Conservation (phyloP, 2,888 invertebrate species). For the Agrypnus murinus region DNA sequence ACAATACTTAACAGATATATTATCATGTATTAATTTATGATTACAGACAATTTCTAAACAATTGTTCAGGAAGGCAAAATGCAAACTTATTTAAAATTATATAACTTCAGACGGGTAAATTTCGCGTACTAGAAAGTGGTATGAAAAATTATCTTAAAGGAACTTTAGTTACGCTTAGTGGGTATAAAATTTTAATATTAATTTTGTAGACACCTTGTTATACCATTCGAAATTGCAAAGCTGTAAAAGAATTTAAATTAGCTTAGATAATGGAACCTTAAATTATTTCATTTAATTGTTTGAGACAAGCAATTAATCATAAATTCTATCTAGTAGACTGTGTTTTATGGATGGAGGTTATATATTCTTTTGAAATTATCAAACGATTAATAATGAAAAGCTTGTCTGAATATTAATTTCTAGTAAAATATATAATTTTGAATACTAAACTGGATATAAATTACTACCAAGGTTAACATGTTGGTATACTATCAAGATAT, state of each 20-base stretch:
- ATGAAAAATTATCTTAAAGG: slow-evolving; percentile 9
- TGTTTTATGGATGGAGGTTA: too few relatives aligned
- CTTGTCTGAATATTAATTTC: too few relatives aligned
- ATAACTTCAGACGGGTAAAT: not conserved
- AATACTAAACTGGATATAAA: too few relatives aligned
- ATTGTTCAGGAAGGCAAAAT: not conserved
- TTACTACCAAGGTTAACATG: too few relatives aligned
- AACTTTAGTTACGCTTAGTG: slow-evolving; percentile 6
- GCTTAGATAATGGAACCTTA: not conserved
- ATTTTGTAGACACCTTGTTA: not conserved
- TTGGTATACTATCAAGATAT: too few relatives aligned
- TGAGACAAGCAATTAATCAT: too few relatives aligned
- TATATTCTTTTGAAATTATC: too few relatives aligned
- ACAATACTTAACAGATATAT: not conserved
- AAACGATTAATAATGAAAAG: too few relatives aligned
- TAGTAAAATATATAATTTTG: too few relatives aligned
- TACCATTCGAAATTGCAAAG: not conserved
- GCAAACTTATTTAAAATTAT: not conserved
- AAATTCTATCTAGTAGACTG: too few relatives aligned
- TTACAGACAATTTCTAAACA: not conserved
- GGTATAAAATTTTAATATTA: not conserved
- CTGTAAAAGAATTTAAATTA: not conserved
- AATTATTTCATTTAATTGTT: not conserved
- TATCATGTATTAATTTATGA: not conserved
- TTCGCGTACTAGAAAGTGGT: slow-evolving; percentile 24